Conservation (phyloP, 2,113 vertebrate species). For the Raja brachyura region DNA sequence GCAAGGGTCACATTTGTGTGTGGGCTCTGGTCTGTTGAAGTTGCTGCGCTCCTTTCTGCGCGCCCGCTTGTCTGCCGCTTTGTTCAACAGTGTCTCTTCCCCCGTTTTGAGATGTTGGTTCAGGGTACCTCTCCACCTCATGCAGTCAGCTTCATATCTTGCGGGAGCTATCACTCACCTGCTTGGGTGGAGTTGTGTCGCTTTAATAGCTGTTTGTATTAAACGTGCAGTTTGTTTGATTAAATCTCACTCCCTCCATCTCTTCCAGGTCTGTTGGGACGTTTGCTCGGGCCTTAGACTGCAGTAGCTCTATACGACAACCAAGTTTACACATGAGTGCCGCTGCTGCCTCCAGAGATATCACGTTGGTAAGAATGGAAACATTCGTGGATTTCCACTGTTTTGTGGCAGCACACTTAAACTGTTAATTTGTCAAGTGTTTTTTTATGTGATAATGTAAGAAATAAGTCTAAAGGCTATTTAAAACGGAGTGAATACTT, state of each 20-base stretch:
- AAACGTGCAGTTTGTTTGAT: background rate
- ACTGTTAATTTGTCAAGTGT: background rate
- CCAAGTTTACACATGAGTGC: conserved; percentile 75
- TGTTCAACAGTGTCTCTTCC: too few species aligned
- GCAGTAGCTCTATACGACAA: conserved; percentile 71
- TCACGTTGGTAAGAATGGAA: conserved; percentile 61
- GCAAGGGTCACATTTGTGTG: too few species aligned
- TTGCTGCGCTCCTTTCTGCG: too few species aligned
- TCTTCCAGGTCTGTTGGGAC: conserved; percentile 66
- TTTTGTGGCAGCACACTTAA: background rate
- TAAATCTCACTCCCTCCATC: background rate
- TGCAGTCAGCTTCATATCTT: background rate
- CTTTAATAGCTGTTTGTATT: background rate
- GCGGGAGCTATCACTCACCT: background rate
- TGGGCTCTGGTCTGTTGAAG: too few species aligned
- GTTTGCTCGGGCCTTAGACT: conserved; percentile 68
- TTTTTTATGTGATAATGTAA: background rate
- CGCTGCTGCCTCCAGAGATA: conserved; percentile 69
- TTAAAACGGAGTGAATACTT: background rate
- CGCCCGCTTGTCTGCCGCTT: too few species aligned
- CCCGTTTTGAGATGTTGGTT: too few species aligned
- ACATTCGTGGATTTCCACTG: background rate
- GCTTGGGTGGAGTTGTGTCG: background rate
- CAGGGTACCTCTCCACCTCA: too few species aligned
- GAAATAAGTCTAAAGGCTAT: background rate